These are phyloP conservation scores for Coelinius sp. DNA, from an alignment of 2,888 invertebrate species.

Conservation along the genomic window DNA sequence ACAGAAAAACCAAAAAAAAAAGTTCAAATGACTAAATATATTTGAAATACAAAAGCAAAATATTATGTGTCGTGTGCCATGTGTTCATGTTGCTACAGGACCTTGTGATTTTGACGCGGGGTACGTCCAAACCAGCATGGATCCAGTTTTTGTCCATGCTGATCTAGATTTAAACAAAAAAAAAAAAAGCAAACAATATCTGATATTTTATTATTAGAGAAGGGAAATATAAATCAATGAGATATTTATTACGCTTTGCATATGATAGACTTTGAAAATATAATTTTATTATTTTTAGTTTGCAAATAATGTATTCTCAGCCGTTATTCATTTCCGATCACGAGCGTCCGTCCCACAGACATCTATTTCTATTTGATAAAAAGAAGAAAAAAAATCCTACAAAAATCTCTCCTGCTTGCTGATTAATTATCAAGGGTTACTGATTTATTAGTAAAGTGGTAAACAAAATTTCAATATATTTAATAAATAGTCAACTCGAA, in stretches of 20 bases:
- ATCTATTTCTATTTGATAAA: constrained; percentile 18
- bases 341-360: constrained; percentile 15
- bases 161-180: constrained; percentile 9
- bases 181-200: background rate
- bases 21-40: constrained; percentile 1
- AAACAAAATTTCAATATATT: background rate
- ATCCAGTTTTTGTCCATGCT: constrained; percentile 16
- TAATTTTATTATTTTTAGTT: background rate
- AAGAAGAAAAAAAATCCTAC: constrained; percentile 8
- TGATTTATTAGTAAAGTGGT: background rate
- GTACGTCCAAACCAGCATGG: constrained; percentile 52
- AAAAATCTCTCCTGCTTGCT: constrained; percentile 13
- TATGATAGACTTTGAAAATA: background rate
- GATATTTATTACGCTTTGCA: constrained; percentile 15
- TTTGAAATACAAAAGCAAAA: constrained; percentile 1
- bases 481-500: too few species aligned
- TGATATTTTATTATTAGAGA: constrained; percentile 24
- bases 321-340: background rate
- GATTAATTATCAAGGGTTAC: background rate
- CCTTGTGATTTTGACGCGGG: constrained; percentile 51
- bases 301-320: background rate
- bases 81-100: constrained; percentile 53
- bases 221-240: constrained; percentile 24
- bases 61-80: constrained; percentile 51
- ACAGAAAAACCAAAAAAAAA: background rate